These are phyloP conservation scores for Candidula unifasciata DNA, from an alignment of 2,888 invertebrate species.

Conservation along the genomic window DNA sequence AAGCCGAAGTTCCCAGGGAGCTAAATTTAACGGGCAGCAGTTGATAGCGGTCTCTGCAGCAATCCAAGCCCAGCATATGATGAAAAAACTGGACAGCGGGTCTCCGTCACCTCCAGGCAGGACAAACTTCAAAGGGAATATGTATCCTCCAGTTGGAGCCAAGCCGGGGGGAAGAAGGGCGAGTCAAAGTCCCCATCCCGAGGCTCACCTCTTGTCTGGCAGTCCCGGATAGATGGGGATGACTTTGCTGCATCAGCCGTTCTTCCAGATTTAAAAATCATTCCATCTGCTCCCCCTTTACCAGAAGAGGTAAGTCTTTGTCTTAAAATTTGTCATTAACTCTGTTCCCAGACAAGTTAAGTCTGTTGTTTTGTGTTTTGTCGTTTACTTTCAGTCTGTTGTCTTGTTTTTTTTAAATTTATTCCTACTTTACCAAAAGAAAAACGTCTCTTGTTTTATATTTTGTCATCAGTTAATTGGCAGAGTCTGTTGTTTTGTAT, in stretches of 20 bases:
- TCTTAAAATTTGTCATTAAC: not conserved
- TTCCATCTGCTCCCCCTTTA: constrained; percentile 42
- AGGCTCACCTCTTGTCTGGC: constrained; percentile 44
- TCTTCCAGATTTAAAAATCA: constrained; percentile 10
- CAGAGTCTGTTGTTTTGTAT: not conserved
- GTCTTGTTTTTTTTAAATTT: not conserved
- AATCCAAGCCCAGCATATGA: constrained; percentile 28
- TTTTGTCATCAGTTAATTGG: constrained; percentile 18
- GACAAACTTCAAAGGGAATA: constrained; percentile 25
- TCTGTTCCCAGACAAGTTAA: constrained; percentile 50
- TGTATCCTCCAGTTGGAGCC: constrained; percentile 21
- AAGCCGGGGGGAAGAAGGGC: constrained; percentile 30
- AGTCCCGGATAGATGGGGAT: constrained; percentile 37
- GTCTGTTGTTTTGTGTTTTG: not conserved
- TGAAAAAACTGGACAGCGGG: constrained; percentile 12
- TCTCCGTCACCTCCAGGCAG: constrained; percentile 33
- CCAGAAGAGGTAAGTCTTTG: constrained; percentile 50
- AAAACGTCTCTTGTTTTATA: constrained; percentile 18
- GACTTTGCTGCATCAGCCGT: constrained; percentile 14
- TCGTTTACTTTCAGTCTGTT: constrained; percentile 23
- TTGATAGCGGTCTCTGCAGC: constrained; percentile 25
- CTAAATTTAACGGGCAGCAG: constrained; percentile 26
- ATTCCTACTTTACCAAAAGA: constrained; percentile 41
- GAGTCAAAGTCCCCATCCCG: constrained; percentile 41
- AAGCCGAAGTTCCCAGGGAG: constrained; percentile 16